Base-by-base conservation (phyloP, 37 sponge, comb jelly and placozoan genomes). In the Hormiphora californensis region DNA sequence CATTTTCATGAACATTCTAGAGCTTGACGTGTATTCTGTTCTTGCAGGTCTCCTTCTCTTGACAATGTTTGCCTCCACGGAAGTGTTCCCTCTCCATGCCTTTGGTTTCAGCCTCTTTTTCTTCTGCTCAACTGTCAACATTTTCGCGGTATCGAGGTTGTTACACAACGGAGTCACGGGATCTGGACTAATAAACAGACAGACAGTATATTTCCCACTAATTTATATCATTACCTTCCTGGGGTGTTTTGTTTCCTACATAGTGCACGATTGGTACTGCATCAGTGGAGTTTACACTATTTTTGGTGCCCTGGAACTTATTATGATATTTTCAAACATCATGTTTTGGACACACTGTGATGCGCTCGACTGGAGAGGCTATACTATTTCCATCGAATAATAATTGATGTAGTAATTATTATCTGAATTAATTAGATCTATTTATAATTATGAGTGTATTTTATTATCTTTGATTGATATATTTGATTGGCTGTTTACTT, bases 41-140 rank as follows among this genome's bases (percentile, higher is more conserved):
- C 38, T 73, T 73, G 40, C 81, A 73, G 81, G 81, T 73, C 25
- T 73, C 4, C 43, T 73, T 30, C 44, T 73, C 27, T 73, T 73
- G 81, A 73, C 81, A 41, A 73, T 73, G 81, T 73, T 73, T 73
- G 43, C 81, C 21, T 73, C 81, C 23, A 73, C 81, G 1, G 81
- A 73, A 33, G 43, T 73, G n/a, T 73, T 73, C 25, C 44, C 32
- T 21, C 21, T 40, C 5, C 81, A 73, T 40, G 81, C 81, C 1
- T 73, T 73, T 73, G 81, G 81, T 40, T 73, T 73, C 23, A 43
- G 81, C 23, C 25, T 73, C 1, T 73, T 41, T 46, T 73, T 73
- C 44, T 46, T 73, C 22, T 73, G 40, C 38, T 73, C 81, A 43
- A 73, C 44, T 22, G 2, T 73, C 0, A 73, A 73, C 46, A 73